Conservation (phyloP, 2,888 invertebrate species). For the Coelopa pilipes region DNA sequence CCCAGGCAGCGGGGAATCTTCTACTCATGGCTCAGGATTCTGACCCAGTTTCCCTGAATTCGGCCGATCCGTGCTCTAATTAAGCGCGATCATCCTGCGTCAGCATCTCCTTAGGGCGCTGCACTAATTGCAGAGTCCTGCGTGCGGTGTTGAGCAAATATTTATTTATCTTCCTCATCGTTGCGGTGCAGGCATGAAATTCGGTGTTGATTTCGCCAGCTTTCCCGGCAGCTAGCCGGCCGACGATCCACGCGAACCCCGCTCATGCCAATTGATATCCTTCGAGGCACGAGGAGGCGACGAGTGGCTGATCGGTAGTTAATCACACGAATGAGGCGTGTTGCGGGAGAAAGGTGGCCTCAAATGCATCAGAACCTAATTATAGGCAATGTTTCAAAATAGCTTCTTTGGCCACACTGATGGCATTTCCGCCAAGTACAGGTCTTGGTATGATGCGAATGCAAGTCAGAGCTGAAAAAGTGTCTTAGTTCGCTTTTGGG, state of each 20-base stretch:
- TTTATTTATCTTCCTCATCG: neutral
- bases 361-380: no score
- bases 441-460: no score
- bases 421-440: no score
- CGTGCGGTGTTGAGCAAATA: neutral
- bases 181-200: neutral
- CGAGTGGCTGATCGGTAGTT: neutral
- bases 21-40: neutral
- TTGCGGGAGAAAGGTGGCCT: no score
- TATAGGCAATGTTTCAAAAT: no score
- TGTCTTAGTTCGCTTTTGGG: no score
- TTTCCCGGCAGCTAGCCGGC: neutral
- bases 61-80: neutral
- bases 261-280: neutral
- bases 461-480: no score
- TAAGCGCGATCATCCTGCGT: neutral
- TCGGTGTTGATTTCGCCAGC: neutral
- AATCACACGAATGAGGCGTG: neutral
- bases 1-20: neutral
- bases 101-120: neutral
- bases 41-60: constrained; percentile 13
- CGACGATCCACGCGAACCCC: no score
- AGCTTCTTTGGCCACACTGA: no score
- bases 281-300: neutral
- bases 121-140: neutral